Evolutionary conservation across 2,888 invertebrate genomes (phyloP).

Genomic region (Catocala nupta): DNA sequence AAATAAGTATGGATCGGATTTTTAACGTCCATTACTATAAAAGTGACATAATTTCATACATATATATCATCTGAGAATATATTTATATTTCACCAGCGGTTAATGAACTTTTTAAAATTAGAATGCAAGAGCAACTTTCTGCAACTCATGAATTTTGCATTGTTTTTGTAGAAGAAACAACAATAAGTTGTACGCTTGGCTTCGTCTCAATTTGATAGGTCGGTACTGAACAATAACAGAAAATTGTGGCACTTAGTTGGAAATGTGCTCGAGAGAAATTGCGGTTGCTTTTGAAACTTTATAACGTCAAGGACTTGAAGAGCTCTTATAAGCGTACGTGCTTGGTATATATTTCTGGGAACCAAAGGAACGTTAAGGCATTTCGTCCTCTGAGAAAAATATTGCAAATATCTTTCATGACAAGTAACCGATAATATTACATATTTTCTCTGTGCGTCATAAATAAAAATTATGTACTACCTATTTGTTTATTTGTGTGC

Average conservation of each 20-base stretch:
- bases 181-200: conserved; percentile 33
- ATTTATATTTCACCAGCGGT: background rate
- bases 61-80: too few relatives aligned
- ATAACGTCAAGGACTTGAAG: conserved; percentile 29
- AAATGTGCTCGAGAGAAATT: conserved; percentile 43
- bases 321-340: conserved; percentile 39
- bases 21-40: too few relatives aligned
- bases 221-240: conserved; percentile 37
- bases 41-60: background rate
- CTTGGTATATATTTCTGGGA: conserved; percentile 18
- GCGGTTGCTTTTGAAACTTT: conserved; percentile 33
- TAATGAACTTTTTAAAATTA: conserved; percentile 4
- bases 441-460: too few relatives aligned
- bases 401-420: conserved; percentile 2
- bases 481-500: too few relatives aligned
- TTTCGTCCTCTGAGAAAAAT: conserved; percentile 10
- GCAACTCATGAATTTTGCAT: conserved; percentile 21
- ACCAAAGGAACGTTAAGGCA: conserved; percentile 18
- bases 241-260: conserved; percentile 45
- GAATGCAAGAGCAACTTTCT: conserved; percentile 6
- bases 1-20: too few relatives aligned
- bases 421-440: background rate
- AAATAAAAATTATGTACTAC: too few relatives aligned
- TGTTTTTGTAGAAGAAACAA: conserved; percentile 26
- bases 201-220: conserved; percentile 45